phyloP scores from a whole-genome alignment of 2,888 invertebrate genomes.

The Cheilosia vernalis region DNA sequence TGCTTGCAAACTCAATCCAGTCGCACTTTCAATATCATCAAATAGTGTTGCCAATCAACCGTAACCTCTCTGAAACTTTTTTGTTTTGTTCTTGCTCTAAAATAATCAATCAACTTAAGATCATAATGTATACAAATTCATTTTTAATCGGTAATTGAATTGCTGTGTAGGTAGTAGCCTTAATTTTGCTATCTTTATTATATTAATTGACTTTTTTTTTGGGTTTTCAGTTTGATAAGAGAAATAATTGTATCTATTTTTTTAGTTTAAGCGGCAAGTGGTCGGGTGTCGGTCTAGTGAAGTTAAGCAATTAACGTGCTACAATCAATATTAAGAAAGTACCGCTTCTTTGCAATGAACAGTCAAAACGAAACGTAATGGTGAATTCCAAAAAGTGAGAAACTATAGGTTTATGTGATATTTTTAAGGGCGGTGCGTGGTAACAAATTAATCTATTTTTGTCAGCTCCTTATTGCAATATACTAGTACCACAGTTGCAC shows the following conservation, averaged over 20 bases:
- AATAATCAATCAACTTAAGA: conserved; percentile 27
- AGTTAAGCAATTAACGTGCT: not conserved
- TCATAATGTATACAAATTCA: conserved; percentile 15
- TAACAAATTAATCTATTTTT: not conserved
- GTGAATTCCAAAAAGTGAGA: conserved; percentile 21
- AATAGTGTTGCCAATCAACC: too few species aligned
- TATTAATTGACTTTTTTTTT: not conserved
- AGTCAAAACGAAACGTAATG: conserved; percentile 20
- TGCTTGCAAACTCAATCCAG: too few species aligned
- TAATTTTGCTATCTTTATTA: not conserved
- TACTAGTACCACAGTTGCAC: conserved; percentile 37
- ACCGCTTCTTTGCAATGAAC: conserved; percentile 9
- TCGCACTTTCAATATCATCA: too few species aligned
- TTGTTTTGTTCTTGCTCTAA: too few species aligned
- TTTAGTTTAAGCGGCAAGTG: conserved; percentile 17
- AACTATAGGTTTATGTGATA: not conserved
- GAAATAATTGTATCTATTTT: not conserved
- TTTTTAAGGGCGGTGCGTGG: not conserved
- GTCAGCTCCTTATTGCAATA: not conserved
- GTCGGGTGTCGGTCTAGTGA: conserved; percentile 15
- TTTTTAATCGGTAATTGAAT: conserved; percentile 15
- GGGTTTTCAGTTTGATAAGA: not conserved
- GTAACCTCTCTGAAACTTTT: not conserved
- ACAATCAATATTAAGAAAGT: not conserved
- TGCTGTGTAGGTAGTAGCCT: conserved; percentile 1